These are phyloP conservation scores for Mycteria americana DNA, from an alignment of 2,797 vertebrate species.

Conservation along the genomic window DNA sequence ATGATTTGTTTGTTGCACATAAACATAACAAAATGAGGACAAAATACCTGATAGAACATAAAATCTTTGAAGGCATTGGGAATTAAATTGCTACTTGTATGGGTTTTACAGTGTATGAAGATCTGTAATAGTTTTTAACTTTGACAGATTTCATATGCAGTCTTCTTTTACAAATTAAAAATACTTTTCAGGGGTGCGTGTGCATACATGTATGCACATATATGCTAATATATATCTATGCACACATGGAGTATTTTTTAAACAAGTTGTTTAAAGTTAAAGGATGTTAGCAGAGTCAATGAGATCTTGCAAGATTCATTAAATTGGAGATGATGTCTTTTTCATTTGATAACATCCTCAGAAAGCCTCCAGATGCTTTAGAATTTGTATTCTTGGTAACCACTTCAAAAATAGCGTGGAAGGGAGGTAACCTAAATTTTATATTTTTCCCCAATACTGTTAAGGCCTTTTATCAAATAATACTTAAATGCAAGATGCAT, in stretches of 20 bases:
- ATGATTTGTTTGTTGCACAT: background rate
- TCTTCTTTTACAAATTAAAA: background rate
- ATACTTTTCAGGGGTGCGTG: background rate
- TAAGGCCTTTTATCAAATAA: background rate
- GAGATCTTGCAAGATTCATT: background rate
- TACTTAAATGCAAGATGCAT: background rate
- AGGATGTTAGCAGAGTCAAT: background rate
- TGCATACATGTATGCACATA: background rate
- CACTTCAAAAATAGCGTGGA: background rate
- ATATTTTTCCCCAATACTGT: accelerated
- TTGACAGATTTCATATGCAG: background rate
- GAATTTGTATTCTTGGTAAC: background rate
- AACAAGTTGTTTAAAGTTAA: background rate
- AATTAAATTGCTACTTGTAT: background rate
- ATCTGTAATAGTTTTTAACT: background rate
- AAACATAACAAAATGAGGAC: background rate
- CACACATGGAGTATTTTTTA: background rate
- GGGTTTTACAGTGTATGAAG: background rate
- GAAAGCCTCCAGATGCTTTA: background rate
- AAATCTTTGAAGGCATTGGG: background rate
- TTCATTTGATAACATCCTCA: background rate
- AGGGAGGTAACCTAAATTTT: background rate
- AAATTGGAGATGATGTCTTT: background rate
- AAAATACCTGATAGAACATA: background rate
- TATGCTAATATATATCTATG: background rate